A percentile compares a stretch with the other conserved stretches of the same genome.
These are phyloP conservation scores for Oplegnathus fasciatus DNA, from an alignment of 2,113 vertebrate genomes.

Conservation along the genomic window DNA sequence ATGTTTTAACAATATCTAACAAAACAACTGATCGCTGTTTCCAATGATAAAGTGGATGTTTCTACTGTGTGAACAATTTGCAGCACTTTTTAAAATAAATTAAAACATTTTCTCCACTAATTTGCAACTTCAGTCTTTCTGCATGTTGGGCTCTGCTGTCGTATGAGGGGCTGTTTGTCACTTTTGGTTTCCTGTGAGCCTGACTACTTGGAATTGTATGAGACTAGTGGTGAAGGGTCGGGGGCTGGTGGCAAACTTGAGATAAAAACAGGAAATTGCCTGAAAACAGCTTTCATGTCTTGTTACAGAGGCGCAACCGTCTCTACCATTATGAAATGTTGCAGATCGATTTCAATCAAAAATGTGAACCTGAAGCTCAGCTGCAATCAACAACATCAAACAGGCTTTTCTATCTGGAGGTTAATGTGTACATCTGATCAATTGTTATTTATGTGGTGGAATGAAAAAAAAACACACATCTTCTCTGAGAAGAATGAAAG, in stretches of 20 bases:
- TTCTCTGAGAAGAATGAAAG: neutral
- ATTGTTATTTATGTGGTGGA: neutral
- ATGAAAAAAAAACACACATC: neutral
- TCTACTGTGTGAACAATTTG: neutral
- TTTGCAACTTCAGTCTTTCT: neutral
- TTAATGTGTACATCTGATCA: neutral
- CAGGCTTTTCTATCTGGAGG: neutral
- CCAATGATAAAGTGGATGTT: neutral
- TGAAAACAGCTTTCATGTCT: conserved; percentile 5
- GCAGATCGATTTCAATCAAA: conserved; percentile 1
- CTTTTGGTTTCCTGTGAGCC: conserved; percentile 10
- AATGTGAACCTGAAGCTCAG: neutral
- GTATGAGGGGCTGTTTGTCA: neutral
- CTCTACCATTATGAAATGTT: neutral
- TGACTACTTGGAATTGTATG: neutral
- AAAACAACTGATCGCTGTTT: neutral
- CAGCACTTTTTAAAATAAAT: neutral
- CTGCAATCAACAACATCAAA: neutral
- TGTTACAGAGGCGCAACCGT: neutral
- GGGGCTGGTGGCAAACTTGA: neutral
- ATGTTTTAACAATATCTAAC: neutral
- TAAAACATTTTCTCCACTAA: neutral
- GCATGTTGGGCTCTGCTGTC: neutral
- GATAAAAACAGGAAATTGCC: conserved; percentile 14
- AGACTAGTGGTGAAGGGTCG: neutral